Percentiles rank a stretch among this genome's conserved stretches.
Evolutionary conservation across 37 sponge, comb jelly and placozoan genomes (phyloP).

Genomic region (Haliclona indistincta): DNA sequence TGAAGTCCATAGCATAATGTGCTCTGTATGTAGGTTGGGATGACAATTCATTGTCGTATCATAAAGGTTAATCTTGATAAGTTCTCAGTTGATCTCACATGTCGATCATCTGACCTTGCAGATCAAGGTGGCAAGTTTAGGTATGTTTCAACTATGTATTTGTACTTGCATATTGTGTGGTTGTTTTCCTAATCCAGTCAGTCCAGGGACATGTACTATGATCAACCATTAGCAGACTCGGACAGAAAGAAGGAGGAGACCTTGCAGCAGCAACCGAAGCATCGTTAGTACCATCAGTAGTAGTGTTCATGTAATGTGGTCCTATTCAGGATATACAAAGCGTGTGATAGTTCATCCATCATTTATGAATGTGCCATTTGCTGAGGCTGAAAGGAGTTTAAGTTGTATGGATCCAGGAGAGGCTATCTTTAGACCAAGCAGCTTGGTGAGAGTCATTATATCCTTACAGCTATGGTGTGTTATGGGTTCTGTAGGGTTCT

Average conservation of each 20-base stretch:
- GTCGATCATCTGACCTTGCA: slow-evolving; percentile 82
- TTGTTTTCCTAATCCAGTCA: slow-evolving; percentile 13
- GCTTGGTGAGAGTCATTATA: slow-evolving; percentile 58
- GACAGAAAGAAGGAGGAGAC: slow-evolving; percentile 71
- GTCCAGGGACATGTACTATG: slow-evolving; percentile 89
- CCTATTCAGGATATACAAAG: slow-evolving; percentile 55
- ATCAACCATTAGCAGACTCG: slow-evolving; percentile 59
- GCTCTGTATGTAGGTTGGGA: slow-evolving; percentile 62
- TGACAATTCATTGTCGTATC: slow-evolving; percentile 89
- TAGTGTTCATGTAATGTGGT: neutral
- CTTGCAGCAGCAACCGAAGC: slow-evolving; percentile 25
- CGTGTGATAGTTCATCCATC: slow-evolving; percentile 93
- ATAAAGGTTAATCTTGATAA: slow-evolving; percentile 86
- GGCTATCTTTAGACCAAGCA: slow-evolving; percentile 94
- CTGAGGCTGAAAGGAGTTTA: slow-evolving; percentile 72
- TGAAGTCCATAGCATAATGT: neutral
- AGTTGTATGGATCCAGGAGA: slow-evolving; percentile 81
- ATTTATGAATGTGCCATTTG: slow-evolving; percentile 81
- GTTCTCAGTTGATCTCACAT: slow-evolving; percentile 94
- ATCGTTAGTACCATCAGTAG: neutral
- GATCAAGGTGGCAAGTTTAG: slow-evolving; percentile 75
- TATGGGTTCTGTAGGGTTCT: slow-evolving; percentile 37
- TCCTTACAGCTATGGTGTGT: neutral
- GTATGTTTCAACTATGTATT: slow-evolving; percentile 21
- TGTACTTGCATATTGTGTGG: neutral